Evolutionary conservation across 2,888 invertebrate genomes (phyloP).

Genomic region (Anaspis maculata): DNA sequence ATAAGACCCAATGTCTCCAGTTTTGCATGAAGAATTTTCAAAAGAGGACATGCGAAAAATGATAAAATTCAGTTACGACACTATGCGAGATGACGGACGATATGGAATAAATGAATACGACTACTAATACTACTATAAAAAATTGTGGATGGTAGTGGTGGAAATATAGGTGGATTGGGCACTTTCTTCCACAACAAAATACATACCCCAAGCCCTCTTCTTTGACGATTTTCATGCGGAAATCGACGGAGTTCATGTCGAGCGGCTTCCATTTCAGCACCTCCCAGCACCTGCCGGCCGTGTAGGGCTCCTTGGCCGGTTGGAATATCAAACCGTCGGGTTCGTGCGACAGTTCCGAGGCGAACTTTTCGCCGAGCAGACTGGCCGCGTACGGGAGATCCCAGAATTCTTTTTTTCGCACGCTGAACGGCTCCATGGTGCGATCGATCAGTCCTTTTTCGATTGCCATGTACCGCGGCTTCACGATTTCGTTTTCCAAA

Average conservation of each 20-base stretch:
- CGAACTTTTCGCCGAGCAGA: conserved; percentile 77
- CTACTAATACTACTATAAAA: no score
- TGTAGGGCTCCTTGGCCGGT: conserved; percentile 79
- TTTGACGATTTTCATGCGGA: conserved; percentile 72
- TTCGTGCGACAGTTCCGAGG: conserved; percentile 78
- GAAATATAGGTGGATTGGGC: no score
- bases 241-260: conserved; percentile 92
- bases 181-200: no score
- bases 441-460: conserved; percentile 65
- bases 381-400: conserved; percentile 62
- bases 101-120: no score
- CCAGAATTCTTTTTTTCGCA: conserved; percentile 89
- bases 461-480: conserved; percentile 68
- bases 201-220: conserved; percentile 63
- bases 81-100: no score
- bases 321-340: conserved; percentile 98
- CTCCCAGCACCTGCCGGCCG: conserved; percentile 68
- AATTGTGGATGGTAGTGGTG: no score
- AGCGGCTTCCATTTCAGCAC: conserved; percentile 98
- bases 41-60: no score
- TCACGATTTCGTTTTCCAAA: conserved; percentile 66
- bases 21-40: no score
- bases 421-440: conserved; percentile 78
- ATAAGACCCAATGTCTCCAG: no score
- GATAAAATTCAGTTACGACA: no score